phyloP scores from a whole-genome alignment of 1,140 invertebrate genomes.

The Drosophila parvula region DNA sequence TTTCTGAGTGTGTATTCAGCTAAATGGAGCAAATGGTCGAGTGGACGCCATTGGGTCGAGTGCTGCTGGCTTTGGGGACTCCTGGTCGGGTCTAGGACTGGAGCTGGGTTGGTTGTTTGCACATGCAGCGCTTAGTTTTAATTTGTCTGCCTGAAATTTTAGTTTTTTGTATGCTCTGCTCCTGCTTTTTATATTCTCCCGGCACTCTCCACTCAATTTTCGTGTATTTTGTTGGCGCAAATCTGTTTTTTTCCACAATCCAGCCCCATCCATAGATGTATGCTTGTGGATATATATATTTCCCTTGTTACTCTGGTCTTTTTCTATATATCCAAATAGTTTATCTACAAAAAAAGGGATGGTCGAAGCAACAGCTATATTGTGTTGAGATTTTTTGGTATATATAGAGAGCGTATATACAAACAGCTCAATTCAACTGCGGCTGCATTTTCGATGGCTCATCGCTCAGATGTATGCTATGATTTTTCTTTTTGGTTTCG shows the following conservation, averaged over 20 bases:
- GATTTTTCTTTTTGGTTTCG: constrained; percentile 41
- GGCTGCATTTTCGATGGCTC: constrained; percentile 63
- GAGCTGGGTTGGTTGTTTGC: constrained; percentile 61
- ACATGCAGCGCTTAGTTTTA: constrained; percentile 78
- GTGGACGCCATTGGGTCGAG: constrained; percentile 77
- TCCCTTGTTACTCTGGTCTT: constrained; percentile 57
- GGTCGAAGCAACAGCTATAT: constrained; percentile 52
- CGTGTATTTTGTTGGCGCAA: constrained; percentile 62
- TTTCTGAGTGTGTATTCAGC: constrained; percentile 48
- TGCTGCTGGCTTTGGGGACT: constrained; percentile 13
- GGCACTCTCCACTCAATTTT: constrained; percentile 20
- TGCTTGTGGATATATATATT: constrained; percentile 28
- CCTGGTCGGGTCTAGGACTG: not conserved
- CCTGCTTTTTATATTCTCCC: constrained; percentile 35
- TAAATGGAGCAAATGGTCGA: constrained; percentile 82
- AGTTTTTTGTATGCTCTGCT: constrained; percentile 28
- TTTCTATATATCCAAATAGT: constrained; percentile 28
- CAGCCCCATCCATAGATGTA: constrained; percentile 28
- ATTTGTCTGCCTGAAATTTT: constrained; percentile 74
- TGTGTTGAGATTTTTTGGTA: constrained; percentile 73
- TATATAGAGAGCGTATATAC: constrained; percentile 37
- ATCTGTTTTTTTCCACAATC: constrained; percentile 66
- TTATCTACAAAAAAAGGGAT: constrained; percentile 24
- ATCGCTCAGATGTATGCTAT: constrained; percentile 48
- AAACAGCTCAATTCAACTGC: constrained; percentile 67